phyloP scores from a whole-genome alignment of 2,888 invertebrate species.

The Melinopterus prodromus region DNA sequence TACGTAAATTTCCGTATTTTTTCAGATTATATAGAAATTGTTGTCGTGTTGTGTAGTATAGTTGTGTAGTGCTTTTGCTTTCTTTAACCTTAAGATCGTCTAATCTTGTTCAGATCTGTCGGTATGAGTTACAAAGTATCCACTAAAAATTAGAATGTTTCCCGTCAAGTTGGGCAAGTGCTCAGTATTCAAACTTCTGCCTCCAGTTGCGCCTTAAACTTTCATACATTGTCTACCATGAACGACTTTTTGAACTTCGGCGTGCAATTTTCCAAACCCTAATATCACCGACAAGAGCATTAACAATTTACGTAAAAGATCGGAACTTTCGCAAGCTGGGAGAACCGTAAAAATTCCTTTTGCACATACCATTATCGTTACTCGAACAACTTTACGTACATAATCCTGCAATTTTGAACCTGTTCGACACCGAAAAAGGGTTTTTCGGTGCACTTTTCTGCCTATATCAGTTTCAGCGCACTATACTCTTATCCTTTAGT shows the following conservation, averaged over 20 bases:
- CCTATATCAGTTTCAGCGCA: background rate
- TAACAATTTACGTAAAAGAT: constrained; percentile 13
- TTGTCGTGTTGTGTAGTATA: no score
- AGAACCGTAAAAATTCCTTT: constrained; percentile 11
- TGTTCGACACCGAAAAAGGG: background rate
- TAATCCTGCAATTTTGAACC: constrained; percentile 8
- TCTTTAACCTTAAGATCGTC: background rate
- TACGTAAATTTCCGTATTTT: no score
- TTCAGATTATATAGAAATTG: no score
- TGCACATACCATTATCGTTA: constrained; percentile 21
- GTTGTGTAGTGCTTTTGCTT: background rate
- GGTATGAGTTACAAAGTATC: background rate
- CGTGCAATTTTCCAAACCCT: background rate
- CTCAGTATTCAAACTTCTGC: background rate
- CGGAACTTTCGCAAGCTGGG: constrained; percentile 11
- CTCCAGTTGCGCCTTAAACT: background rate
- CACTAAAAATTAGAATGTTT: background rate
- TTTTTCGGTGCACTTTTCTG: background rate
- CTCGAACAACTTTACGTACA: constrained; percentile 11
- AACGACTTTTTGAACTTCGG: constrained; percentile 5
- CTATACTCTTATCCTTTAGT: background rate
- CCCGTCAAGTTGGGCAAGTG: background rate
- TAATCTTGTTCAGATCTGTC: background rate
- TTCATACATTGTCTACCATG: background rate
- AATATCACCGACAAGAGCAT: constrained; percentile 17